Base-by-base conservation (phyloP, 2,797 vertebrate species). In the Salmo trutta region DNA sequence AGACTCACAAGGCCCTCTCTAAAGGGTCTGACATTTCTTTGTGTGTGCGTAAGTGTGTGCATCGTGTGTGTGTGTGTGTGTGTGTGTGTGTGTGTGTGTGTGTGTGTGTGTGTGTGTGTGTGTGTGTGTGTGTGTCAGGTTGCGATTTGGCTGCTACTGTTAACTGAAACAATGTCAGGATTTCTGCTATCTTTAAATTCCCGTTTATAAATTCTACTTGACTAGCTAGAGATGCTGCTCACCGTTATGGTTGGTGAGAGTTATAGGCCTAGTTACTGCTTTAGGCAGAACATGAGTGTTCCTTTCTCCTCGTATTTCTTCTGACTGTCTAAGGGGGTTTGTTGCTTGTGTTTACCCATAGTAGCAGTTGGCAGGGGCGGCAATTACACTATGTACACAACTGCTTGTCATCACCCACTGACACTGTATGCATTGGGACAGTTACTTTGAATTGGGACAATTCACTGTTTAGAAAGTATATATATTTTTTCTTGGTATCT, bases 241-340 rank as follows among this genome's bases (percentile, higher is more conserved):
- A 88, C 82, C 80, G 78, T 81, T 70, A 65, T 73, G 79, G 76
- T 17, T 15, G 76, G 47, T 83, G 87, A 47, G 10, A 12, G 41
- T 47, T 47, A 47, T 47, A 84, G 88, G 83, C 72, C 54, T 3
- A 84, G 88, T 84, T 74, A 24, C 53, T 3, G 74, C 86, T 83
- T 76, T 74, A 33, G 88, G 90, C 80, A 2, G 27, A 76, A 82
- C 83, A 80, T 76, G 16, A 51, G 53, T 68, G 77, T 72, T 64
- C 53, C 75, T 84, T 77, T 77, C 47, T 77, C 75, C 71, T 79
- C 75, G 29, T 47, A 53, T 88, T 88, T 85, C 81, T 83, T 85
- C 80, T 81, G 73, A 86, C 84, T 86, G 85, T 90, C 86, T 85
- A 87, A 89, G 89, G 88, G 91, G 89, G 83, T 75, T 69, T 66